A percentile compares a stretch with the other conserved stretches of the same genome.
Conservation (phyloP, 2,113 vertebrate genomes). For the Anhinga anhinga region DNA sequence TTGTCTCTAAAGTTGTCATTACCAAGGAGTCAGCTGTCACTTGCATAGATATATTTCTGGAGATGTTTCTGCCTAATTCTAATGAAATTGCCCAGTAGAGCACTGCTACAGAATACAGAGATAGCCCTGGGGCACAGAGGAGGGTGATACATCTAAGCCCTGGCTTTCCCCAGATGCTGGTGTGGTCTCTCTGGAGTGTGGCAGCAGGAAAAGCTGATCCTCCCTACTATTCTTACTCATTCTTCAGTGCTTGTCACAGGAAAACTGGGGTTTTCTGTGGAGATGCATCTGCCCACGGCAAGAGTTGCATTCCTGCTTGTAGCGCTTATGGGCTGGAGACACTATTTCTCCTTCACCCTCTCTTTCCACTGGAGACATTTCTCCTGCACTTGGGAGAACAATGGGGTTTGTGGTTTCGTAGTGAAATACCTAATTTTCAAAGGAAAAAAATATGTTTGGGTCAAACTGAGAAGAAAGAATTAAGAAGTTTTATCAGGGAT, state of each 20-base stretch:
- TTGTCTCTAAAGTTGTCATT: not conserved
- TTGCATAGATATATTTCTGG: not conserved
- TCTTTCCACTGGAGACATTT: not conserved
- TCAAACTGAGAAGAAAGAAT: not conserved
- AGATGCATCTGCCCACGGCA: not conserved
- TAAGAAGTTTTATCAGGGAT: not conserved
- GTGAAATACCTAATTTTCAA: not conserved
- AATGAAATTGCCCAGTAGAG: not conserved
- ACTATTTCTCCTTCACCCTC: not conserved
- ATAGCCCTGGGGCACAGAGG: not conserved
- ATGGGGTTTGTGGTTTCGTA: not conserved
- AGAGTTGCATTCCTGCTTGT: not conserved
- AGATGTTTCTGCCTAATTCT: not conserved
- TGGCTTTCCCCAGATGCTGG: not conserved
- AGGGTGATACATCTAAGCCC: not conserved
- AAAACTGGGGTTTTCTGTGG: not conserved
- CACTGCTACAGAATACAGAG: not conserved
- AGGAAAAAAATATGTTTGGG: not conserved
- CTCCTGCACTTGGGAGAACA: not conserved
- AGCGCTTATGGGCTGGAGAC: accelerated
- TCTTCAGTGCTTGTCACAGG: not conserved
- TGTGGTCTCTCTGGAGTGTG: not conserved
- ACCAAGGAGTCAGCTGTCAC: not conserved
- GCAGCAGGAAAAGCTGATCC: not conserved
- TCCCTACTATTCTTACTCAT: not conserved